Evolutionary conservation across 2,113 vertebrate species (phyloP).

Genomic region (Dermatemys mawii): DNA sequence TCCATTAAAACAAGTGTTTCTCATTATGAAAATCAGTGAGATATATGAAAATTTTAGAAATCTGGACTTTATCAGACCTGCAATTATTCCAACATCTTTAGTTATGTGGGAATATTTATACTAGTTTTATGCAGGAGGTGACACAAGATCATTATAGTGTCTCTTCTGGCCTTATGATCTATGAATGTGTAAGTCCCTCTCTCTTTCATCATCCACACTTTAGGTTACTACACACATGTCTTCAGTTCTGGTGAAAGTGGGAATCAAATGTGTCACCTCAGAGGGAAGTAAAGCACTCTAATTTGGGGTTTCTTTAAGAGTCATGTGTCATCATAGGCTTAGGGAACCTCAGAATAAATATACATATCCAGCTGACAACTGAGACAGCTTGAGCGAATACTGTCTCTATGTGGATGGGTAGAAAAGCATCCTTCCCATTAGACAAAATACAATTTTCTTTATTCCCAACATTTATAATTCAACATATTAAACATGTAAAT

Average conservation of each 20-base stretch:
- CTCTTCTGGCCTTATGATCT: background rate
- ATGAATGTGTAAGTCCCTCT: background rate
- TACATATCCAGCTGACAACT: background rate
- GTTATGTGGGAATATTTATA: background rate
- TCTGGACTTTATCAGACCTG: too few relatives aligned
- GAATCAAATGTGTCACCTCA: background rate
- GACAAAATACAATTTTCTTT: background rate
- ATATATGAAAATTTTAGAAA: background rate
- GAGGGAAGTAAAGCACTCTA: background rate
- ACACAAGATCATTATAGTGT: too few relatives aligned
- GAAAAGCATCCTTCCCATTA: background rate
- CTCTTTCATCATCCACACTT: background rate
- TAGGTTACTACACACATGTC: background rate
- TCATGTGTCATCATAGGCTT: background rate
- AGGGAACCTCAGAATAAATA: background rate
- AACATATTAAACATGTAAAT: background rate
- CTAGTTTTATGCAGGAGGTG: too few relatives aligned
- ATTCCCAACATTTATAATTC: background rate
- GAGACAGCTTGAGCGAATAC: background rate
- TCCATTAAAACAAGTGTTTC: conserved; percentile 19
- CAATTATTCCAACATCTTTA: background rate
- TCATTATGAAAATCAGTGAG: conserved; percentile 3
- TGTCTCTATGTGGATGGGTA: rapidly evolving
- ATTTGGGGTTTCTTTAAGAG: background rate
- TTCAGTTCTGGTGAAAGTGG: background rate